These are phyloP conservation scores for Sula dactylatra DNA, from an alignment of 2,113 vertebrate species.

Conservation along the genomic window DNA sequence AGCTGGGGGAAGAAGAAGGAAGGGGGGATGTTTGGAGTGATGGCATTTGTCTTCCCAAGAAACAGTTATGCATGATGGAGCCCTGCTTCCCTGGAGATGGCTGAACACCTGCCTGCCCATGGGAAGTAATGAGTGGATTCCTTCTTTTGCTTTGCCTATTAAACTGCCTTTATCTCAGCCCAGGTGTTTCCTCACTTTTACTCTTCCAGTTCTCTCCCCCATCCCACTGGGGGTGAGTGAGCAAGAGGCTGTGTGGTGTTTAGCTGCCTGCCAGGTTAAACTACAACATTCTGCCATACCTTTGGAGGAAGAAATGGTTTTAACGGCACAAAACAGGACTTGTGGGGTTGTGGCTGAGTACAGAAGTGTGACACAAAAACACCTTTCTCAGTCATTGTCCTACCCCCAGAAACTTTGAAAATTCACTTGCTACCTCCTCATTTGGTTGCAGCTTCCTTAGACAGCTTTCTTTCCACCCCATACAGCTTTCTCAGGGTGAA, in stretches of 20 bases:
- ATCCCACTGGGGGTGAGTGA: background rate
- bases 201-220: background rate
- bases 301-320: background rate
- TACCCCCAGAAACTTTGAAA: background rate
- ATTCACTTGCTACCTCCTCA: background rate
- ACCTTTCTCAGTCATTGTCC: background rate
- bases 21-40: background rate
- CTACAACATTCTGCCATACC: background rate
- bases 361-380: background rate
- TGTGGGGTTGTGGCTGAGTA: background rate
- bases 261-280: background rate
- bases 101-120: background rate
- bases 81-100: background rate
- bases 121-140: background rate
- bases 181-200: background rate
- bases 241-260: background rate
- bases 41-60: background rate
- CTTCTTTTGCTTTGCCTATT: background rate
- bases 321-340: background rate
- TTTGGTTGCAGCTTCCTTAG: background rate
- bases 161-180: background rate
- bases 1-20: background rate
- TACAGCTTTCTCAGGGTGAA: background rate
- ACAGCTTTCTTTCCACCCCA: rapidly evolving
- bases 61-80: background rate